Evolutionary conservation across 2,888 invertebrate genomes (phyloP), one percentile per base, ranked within the genome.

Genomic region (Lottia scabra): DNA sequence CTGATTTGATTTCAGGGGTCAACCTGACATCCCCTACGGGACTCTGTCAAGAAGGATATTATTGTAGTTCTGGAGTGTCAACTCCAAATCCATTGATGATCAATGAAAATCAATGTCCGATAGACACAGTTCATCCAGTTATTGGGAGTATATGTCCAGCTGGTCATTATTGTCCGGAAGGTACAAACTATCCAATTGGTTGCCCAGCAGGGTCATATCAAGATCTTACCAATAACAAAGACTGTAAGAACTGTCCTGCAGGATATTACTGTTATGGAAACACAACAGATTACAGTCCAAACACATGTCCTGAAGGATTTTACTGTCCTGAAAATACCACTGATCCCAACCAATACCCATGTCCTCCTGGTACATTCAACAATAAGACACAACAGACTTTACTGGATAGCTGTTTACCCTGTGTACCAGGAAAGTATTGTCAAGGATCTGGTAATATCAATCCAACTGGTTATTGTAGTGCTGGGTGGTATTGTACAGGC

Each of bases 151-250:
- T 80, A 19, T 87, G 87, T 73, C 86, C 86, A 27, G 69, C 79
- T 2, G 87, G 87, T 30, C 84, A 85, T 74, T 86, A 84, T 71
- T 87, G 86, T 71, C 85, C 84, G 27, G 68, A 70, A 71, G 86
- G 87, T 70, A 80, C 86, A 67, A 80, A 80, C 73, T 82, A 80
- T 76, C 87, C 87, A 23, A 80, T 81, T 76, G 85, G 81, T 70
- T 88, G 88, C 72, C 83, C 86, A 43, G 81, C 87, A 13, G 88
- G 88, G 16, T 80, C 82, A 8, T 88, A 87, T 78, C 88, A 88
- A 70, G 83, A 85, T 78, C 73, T 83, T 67, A 81, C 82, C 78
- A 84, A 83, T 75, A 84, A 85, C 77, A 78, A 77, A 19, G 70
- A 74, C 44, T 88, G 88, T 81, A 84, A 83, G 74, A 75, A 70